Conservation (phyloP, 2,113 vertebrate species). For the Dendrocopos noguchii region DNA sequence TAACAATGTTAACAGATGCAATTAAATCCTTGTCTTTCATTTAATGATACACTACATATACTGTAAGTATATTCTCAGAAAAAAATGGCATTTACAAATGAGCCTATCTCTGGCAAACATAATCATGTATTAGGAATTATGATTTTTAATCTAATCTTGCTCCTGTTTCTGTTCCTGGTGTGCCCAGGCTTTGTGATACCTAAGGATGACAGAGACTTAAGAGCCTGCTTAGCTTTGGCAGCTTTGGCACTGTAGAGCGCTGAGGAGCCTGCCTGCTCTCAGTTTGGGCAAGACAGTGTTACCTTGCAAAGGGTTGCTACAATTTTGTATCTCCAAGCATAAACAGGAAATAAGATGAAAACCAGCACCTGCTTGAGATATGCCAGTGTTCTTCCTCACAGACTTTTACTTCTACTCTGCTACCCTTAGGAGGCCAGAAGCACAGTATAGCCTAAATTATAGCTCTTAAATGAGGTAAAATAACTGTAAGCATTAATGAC, state of each 20-base stretch:
- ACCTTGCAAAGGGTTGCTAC: fast-evolving
- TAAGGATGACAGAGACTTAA: fast-evolving
- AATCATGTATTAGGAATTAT: background rate
- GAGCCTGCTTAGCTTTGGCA: fast-evolving
- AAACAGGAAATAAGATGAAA: background rate
- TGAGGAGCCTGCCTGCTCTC: background rate
- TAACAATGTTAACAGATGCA: background rate
- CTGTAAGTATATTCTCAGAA: background rate
- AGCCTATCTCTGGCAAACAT: background rate
- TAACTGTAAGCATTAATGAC: background rate
- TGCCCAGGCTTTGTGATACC: background rate
- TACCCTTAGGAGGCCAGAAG: background rate
- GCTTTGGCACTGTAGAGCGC: background rate
- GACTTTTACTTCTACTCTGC: fast-evolving
- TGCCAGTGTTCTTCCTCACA: background rate
- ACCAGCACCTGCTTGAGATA: background rate
- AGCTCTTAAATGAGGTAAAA: background rate
- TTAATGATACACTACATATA: background rate
- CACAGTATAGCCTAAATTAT: background rate
- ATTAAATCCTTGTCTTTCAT: background rate
- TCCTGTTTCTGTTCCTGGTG: fast-evolving
- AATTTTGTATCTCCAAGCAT: background rate
- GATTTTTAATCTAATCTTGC: background rate
- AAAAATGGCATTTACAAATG: background rate
- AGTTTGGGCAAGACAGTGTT: background rate